Percentiles rank a stretch among this genome's conserved stretches.
Conservation (phyloP, 2,888 invertebrate species). For the Brachylomia viminalis region DNA sequence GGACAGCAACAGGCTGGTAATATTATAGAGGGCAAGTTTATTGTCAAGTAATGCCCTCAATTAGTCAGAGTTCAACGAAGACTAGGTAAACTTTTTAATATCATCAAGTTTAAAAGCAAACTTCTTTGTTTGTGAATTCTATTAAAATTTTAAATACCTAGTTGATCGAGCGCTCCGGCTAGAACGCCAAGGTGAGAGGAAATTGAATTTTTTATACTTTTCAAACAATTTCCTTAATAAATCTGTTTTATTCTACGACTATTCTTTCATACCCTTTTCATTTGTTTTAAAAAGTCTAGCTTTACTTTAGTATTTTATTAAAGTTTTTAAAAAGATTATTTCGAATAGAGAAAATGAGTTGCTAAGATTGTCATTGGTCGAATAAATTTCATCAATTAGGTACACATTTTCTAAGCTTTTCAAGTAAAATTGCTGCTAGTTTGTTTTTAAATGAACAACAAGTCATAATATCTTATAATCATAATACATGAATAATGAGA, state of each 20-base stretch:
- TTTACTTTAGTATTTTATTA: slow-evolving; percentile 1
- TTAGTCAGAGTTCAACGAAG: background rate
- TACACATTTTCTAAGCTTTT: background rate
- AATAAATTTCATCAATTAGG: background rate
- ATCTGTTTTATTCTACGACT: background rate
- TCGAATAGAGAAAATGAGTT: too few species aligned
- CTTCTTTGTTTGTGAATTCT: background rate
- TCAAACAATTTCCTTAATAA: slow-evolving; percentile 26
- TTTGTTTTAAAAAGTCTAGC: background rate
- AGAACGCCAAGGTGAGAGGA: slow-evolving; percentile 22
- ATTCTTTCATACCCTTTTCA: background rate
- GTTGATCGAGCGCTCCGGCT: slow-evolving; percentile 12
- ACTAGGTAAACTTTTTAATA: background rate
- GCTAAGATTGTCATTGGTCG: background rate
- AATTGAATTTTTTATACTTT: slow-evolving; percentile 23
- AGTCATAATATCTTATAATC: too few species aligned
- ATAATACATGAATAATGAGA: slow-evolving; percentile 1
- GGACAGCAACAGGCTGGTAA: too few species aligned
- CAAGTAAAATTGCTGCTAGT: too few species aligned
- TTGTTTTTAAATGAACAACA: background rate
- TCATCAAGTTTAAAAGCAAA: slow-evolving; percentile 20
- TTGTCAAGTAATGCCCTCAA: background rate
- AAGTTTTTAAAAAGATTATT: background rate
- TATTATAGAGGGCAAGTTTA: too few species aligned
- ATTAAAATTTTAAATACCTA: slow-evolving; percentile 33